Base-by-base conservation (phyloP, 92 coral and sea anemone species). In the Palythoa heliodiscus region DNA sequence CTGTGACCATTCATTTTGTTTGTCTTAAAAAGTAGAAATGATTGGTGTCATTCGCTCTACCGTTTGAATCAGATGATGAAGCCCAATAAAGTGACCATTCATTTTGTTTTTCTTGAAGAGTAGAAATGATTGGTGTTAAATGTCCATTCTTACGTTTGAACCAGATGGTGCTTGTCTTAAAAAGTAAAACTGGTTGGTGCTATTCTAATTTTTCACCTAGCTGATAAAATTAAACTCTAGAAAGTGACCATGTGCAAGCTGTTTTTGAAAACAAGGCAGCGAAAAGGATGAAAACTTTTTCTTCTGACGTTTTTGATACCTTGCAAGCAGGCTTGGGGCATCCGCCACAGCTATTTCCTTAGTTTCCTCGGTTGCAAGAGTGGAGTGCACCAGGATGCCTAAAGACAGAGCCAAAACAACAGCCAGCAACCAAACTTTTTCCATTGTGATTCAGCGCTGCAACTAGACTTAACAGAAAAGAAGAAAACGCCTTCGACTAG, bases 291-390 rank as follows among this genome's bases (percentile, higher is more conserved):
- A 14, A 19, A 5, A 67, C 19, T 39, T 23, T 3, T 67, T 11
- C 0, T 15, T 10, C 14, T 69, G 13, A 20, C 20, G 11, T 5
- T 73, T 14, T 11, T 48, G 58, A 17, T 73, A 78, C 83, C 83
- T 58, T 54, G 83, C 83, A 19, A 78, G 71, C 19, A 78, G 83
- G 67, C 83, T 78, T n/a, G 83, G 83, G 16, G 35, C 83, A 20
- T 78, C 71, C 12, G 83, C 83, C 19, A 78, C 83, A 6, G 83
- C 83, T 3, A 78, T 24, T 1, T 78, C 83, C 17, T 78, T 78
- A 1, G 71, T 22, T 4, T 78, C 83, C 24, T 78, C 83, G 3
- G 37, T 60, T 53, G 83, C 83, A 6, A 78, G 17, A n/a, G 83
- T 78, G 8, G 83, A 78, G 71, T 78, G 83, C 29, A 78, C 71